phyloP scores from a whole-genome alignment of 2,888 invertebrate genomes.

The Cylloceria caligata region DNA sequence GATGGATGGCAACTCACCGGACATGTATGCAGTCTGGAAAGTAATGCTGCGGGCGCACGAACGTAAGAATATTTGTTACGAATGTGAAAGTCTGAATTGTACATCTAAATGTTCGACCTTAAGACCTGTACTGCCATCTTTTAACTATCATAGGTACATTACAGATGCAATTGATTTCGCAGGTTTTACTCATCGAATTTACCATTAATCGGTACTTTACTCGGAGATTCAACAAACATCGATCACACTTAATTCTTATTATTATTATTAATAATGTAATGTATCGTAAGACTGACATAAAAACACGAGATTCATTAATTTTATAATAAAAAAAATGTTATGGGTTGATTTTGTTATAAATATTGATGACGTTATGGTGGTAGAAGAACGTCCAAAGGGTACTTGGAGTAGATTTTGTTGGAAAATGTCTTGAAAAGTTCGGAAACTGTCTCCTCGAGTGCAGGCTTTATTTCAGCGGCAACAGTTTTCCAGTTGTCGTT shows the following conservation, averaged over 20 bases:
- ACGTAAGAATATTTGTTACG: not conserved
- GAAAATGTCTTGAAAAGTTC: slow-evolving; percentile 87
- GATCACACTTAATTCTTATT: not conserved
- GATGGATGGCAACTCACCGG: slow-evolving; percentile 2
- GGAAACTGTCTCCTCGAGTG: slow-evolving; percentile 88
- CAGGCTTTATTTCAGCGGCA: slow-evolving; percentile 89
- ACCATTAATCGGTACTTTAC: slow-evolving; percentile 14
- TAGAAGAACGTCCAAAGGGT: slow-evolving; percentile 86
- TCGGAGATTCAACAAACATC: not conserved
- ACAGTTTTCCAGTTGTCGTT: slow-evolving; percentile 92
- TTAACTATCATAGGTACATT: not conserved
- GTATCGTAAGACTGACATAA: not conserved
- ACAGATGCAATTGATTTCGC: not conserved
- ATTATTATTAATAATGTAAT: slow-evolving; percentile 16
- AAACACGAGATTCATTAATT: not conserved
- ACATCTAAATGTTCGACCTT: not conserved
- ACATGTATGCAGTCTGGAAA: not conserved
- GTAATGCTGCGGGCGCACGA: not conserved
- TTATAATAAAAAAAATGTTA: not conserved
- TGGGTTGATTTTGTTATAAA: too few species aligned
- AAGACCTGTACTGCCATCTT: slow-evolving; percentile 13
- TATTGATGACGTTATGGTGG: slow-evolving; percentile 80
- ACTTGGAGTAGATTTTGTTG: slow-evolving; percentile 87
- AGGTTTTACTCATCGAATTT: not conserved
- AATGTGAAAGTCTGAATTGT: not conserved